Base-by-base conservation (phyloP, 1,140 invertebrate species). In the Drosophila nigromelanica region DNA sequence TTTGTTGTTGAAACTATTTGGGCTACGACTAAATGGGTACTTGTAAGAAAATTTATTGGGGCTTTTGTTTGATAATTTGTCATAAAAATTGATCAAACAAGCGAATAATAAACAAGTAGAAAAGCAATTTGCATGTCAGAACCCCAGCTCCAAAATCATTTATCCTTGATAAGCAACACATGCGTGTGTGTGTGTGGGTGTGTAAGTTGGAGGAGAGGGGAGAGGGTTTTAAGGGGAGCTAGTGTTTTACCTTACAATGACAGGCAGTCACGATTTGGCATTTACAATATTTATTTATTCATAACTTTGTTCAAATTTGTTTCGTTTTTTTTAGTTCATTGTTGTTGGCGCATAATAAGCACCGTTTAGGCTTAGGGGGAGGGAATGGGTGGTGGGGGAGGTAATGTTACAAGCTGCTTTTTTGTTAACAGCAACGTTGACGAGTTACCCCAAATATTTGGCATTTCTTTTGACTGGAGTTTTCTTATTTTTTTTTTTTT, bases 81-180 rank as follows among this genome's bases (percentile, higher is more conserved):
- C 80, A 89, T 89, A 80, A 87, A 89, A 89, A 89, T 89, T 89
- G 83, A 89, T 89, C 83, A 89, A 89, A 89, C 83, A 89, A 83
- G 43, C 69, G 66, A 70, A 58, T 60, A 45, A 39, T 59, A 78
- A 83, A 78, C 69, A 81, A 82, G 66, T 60, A 72, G 66, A 78
- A 81, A 81, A 83, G 79, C 79, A 89, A 89, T 89, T 89, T 89
- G 83, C 83, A 89, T 89, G 83, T 89, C 83, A 79, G 10, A 35
- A 2, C 33, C 39, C 21, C 56, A 18, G 18, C 47, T 43, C 51
- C 24, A 39, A 51, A 40, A 72, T 40, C 51, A 67, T 74, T 68
- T 87, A 87, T 89, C 83, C 83, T 87, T 83, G 83, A 67, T 43
- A 18, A 50, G 50, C 43, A 52, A 42, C 56, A 66, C 51, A 77